Conservation (phyloP, 1,140 invertebrate species). For the Thaumatotibia leucotreta region DNA sequence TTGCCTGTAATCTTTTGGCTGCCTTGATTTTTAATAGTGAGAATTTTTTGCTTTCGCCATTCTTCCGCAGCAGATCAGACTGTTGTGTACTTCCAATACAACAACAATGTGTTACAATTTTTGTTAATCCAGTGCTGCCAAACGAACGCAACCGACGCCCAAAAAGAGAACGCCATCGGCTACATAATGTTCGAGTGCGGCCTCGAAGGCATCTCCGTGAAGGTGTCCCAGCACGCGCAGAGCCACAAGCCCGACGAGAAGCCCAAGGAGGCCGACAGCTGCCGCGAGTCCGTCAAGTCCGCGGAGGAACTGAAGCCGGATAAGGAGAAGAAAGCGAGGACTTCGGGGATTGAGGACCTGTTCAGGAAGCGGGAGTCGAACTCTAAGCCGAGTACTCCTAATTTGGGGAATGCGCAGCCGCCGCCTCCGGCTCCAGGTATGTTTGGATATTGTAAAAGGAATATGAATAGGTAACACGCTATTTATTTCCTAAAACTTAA, state of each 20-base stretch:
- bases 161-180: slow-evolving; percentile 85
- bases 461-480: too few relatives aligned
- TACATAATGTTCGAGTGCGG: slow-evolving; percentile 99
- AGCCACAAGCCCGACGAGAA: slow-evolving; percentile 85
- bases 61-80: too few relatives aligned
- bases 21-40: too few relatives aligned
- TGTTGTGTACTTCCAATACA: too few relatives aligned
- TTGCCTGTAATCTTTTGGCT: too few relatives aligned
- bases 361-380: slow-evolving; percentile 68
- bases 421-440: slow-evolving; percentile 35
- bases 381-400: slow-evolving; percentile 73
- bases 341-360: slow-evolving; percentile 71
- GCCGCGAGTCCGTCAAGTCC: slow-evolving; percentile 73
- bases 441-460: too few relatives aligned
- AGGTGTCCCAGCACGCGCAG: slow-evolving; percentile 85
- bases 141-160: slow-evolving; percentile 46
- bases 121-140: slow-evolving; percentile 38
- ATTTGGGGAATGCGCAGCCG: slow-evolving; percentile 54
- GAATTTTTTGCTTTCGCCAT: too few relatives aligned
- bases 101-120: too few relatives aligned
- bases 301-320: slow-evolving; percentile 73
- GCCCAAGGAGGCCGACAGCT: slow-evolving; percentile 63
- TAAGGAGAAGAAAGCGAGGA: slow-evolving; percentile 53
- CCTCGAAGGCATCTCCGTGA: slow-evolving; percentile 91
- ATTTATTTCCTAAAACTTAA: too few relatives aligned